These are phyloP conservation scores for Fulmarus glacialis DNA, from an alignment of 2,113 vertebrate genomes.

Conservation along the genomic window DNA sequence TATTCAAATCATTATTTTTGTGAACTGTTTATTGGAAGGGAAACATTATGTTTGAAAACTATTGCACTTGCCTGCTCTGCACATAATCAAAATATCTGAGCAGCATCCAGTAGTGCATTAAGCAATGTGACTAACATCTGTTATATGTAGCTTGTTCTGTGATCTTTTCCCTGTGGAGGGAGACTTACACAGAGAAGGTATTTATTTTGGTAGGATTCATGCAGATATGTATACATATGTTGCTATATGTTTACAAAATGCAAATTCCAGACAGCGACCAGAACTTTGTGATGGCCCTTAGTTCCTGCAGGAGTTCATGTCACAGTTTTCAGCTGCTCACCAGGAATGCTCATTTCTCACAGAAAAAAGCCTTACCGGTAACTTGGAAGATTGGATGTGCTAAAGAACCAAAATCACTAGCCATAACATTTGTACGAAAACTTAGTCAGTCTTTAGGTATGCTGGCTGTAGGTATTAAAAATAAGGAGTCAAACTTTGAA, in stretches of 20 bases:
- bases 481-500: not conserved
- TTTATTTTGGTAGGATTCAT: not conserved
- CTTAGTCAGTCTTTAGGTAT: not conserved
- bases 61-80: not conserved
- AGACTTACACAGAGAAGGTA: not conserved
- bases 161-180: not conserved
- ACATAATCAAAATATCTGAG: not conserved
- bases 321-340: not conserved
- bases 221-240: fast-evolving
- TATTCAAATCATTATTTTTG: not conserved
- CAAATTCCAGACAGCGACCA: not conserved
- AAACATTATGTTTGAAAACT: not conserved
- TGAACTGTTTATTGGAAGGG: not conserved
- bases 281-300: not conserved
- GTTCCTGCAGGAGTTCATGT: not conserved
- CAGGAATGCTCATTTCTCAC: not conserved
- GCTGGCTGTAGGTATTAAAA: not conserved
- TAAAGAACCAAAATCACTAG: not conserved
- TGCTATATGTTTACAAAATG: not conserved
- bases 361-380: not conserved
- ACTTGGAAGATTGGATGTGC: not conserved
- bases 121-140: not conserved
- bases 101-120: not conserved
- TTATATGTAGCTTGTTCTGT: not conserved
- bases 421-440: not conserved